These are phyloP conservation scores for Micrastur ruficollis DNA, from an alignment of 2,797 vertebrate species.

Conservation along the genomic window DNA sequence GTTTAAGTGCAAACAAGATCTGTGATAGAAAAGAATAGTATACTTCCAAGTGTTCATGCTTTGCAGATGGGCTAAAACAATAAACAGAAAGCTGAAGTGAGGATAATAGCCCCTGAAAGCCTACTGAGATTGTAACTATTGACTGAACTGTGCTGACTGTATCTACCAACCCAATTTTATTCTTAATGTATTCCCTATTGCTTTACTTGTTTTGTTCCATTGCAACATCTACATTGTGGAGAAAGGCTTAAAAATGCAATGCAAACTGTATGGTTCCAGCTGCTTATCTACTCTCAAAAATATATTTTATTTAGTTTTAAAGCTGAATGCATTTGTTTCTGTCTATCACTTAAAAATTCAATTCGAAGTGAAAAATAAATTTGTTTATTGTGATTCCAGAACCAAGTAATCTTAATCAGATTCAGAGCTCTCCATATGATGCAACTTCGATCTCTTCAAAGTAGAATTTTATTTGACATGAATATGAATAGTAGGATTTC, in stretches of 20 bases:
- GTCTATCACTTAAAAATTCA: neutral
- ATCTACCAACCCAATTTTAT: neutral
- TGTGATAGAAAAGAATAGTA: neutral
- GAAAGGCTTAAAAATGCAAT: neutral
- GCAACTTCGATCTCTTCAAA: neutral
- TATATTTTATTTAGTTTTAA: neutral
- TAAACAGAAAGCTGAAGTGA: neutral
- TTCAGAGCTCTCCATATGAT: neutral
- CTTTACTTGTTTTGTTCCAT: neutral
- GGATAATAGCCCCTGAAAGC: neutral
- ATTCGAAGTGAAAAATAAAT: neutral
- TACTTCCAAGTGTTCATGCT: neutral
- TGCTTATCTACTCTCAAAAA: neutral
- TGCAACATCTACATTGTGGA: neutral
- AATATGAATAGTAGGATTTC: neutral
- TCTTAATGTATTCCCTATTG: constrained; percentile 7
- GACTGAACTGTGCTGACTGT: neutral
- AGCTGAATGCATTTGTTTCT: neutral
- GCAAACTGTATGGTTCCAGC: neutral
- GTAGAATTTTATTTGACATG: neutral
- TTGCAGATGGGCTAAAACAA: neutral
- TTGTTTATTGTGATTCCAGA: neutral
- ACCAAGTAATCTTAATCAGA: neutral
- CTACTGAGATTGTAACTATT: neutral
- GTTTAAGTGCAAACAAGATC: neutral